Percentiles rank a stretch among this genome's conserved stretches.
Conservation (phyloP, 2,888 invertebrate genomes). For the Eilema griseolum region DNA sequence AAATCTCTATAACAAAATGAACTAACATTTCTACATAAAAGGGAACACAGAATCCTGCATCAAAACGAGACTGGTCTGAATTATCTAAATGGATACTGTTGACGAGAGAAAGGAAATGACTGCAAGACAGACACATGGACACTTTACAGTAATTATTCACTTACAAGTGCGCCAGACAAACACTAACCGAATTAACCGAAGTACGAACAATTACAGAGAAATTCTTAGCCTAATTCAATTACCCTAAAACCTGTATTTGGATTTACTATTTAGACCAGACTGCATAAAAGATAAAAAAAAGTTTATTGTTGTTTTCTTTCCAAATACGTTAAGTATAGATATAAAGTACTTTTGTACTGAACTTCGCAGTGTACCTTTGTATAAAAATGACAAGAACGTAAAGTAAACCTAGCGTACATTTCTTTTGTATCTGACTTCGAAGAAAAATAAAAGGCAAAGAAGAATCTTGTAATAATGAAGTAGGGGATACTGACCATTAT, state of each 20-base stretch:
- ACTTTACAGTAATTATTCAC: neutral
- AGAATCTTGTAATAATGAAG: neutral
- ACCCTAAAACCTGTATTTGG: neutral
- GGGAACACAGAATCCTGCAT: neutral
- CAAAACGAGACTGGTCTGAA: neutral
- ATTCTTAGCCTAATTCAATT: neutral
- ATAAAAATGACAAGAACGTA: too few species aligned
- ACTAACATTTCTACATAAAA: conserved; percentile 8
- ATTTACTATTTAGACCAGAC: too few species aligned
- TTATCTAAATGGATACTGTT: neutral
- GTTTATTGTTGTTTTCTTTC: too few species aligned
- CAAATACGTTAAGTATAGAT: too few species aligned
- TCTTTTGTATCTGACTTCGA: too few species aligned
- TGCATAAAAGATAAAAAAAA: too few species aligned
- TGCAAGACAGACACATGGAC: neutral
- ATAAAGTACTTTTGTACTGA: too few species aligned
- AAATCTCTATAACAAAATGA: conserved; percentile 12
- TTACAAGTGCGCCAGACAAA: neutral
- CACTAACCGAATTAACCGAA: conserved; percentile 10
- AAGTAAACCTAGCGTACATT: too few species aligned
- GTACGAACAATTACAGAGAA: conserved; percentile 34
- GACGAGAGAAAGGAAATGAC: neutral
- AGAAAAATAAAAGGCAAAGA: neutral
- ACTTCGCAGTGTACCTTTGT: too few species aligned
- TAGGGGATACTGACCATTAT: conserved; percentile 93